Percentiles rank a stretch among this genome's conserved stretches.
phyloP scores from a whole-genome alignment of 2,888 invertebrate species.

The Hypena proboscidalis region DNA sequence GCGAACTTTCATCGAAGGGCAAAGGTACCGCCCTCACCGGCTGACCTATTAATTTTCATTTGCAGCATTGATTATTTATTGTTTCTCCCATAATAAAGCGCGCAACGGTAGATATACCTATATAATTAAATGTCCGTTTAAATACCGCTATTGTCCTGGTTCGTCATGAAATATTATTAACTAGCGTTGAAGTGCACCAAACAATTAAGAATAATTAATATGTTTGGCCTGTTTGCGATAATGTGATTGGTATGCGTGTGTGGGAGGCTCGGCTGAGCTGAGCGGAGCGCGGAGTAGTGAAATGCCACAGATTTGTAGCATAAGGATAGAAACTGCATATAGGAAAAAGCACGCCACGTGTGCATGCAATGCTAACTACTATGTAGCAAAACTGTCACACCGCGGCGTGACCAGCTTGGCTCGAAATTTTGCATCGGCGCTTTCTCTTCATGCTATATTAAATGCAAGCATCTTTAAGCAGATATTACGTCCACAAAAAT shows the following conservation, averaged over 20 bases:
- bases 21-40: conserved; percentile 31
- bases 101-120: conserved; percentile 41
- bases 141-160: conserved; percentile 50
- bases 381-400: too few species aligned
- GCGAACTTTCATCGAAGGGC: conserved; percentile 42
- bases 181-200: conserved; percentile 52
- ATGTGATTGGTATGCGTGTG: conserved; percentile 50
- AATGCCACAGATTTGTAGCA: background rate
- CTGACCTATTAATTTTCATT: conserved; percentile 59
- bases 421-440: too few species aligned
- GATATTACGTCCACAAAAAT: too few species aligned
- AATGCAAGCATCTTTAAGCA: too few species aligned
- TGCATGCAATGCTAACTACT: too few species aligned
- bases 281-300: conserved; percentile 2
- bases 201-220: conserved; percentile 66
- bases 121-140: conserved; percentile 56
- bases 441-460: too few species aligned
- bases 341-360: too few species aligned
- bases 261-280: conserved; percentile 12
- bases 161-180: conserved; percentile 52
- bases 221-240: conserved; percentile 54
- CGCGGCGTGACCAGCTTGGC: too few species aligned
- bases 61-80: conserved; percentile 54
- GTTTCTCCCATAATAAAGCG: conserved; percentile 48
- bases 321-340: too few species aligned